Conservation (phyloP, 2,113 vertebrate genomes). For the Hemibagrus wyckioides region DNA sequence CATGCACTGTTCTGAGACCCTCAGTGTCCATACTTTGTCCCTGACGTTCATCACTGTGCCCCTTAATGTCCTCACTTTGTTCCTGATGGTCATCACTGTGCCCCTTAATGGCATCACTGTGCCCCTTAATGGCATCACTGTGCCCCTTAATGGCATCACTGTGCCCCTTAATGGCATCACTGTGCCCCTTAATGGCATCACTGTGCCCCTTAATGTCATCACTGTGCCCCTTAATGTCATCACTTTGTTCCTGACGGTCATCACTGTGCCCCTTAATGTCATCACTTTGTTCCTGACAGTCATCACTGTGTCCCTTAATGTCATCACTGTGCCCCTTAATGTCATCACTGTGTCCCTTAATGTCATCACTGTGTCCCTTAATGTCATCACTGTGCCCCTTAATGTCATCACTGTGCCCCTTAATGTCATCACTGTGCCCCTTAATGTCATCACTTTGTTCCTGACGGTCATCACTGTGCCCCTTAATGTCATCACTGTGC, state of each 20-base stretch:
- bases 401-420: background rate
- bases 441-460: background rate
- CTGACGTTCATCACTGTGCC: background rate
- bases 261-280: background rate
- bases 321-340: background rate
- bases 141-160: background rate
- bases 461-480: background rate
- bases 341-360: background rate
- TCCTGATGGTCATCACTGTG: background rate
- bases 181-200: background rate
- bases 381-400: background rate
- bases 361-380: background rate
- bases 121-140: background rate
- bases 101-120: background rate
- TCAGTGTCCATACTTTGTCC: background rate
- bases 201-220: background rate
- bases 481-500: background rate
- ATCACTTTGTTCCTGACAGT: too few relatives aligned
- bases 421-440: background rate
- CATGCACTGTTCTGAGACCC: background rate
- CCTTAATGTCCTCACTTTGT: background rate
- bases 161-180: background rate
- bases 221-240: background rate
- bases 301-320: background rate
- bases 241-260: background rate